Evolutionary conservation across 2,888 invertebrate genomes (phyloP).

Genomic region (Melinaea menophilus): DNA sequence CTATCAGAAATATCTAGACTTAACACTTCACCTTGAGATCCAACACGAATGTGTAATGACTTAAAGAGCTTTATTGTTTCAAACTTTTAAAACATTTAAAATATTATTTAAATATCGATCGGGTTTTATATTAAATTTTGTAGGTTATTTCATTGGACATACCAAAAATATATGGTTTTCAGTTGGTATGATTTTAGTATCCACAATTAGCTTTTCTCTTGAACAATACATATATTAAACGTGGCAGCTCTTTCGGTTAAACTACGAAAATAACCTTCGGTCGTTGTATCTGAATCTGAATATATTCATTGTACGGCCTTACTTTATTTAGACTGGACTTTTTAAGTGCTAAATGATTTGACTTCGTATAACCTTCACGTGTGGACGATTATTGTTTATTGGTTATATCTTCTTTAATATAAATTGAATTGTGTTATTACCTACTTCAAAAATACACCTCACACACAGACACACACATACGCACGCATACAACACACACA

Average conservation of each 20-base stretch:
- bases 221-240: too few relatives aligned
- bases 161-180: too few relatives aligned
- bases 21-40: constrained; percentile 17
- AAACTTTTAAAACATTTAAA: too few relatives aligned
- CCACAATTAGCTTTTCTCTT: too few relatives aligned
- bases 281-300: constrained; percentile 15
- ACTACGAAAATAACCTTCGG: constrained; percentile 10
- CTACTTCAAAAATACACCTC: too few relatives aligned
- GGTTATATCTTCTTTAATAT: neutral
- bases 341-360: neutral
- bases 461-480: too few relatives aligned
- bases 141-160: too few relatives aligned
- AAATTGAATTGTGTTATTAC: too few relatives aligned
- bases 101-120: too few relatives aligned
- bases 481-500: neutral
- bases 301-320: constrained; percentile 13
- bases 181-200: too few relatives aligned
- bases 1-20: constrained; percentile 27
- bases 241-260: too few relatives aligned
- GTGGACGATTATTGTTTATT: neutral
- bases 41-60: neutral
- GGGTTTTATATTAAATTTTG: too few relatives aligned
- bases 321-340: constrained; percentile 4
- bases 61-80: neutral
- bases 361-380: constrained; percentile 1